Evolutionary conservation across 2,113 vertebrate genomes (phyloP).

Genomic region (Plecotus auritus): DNA sequence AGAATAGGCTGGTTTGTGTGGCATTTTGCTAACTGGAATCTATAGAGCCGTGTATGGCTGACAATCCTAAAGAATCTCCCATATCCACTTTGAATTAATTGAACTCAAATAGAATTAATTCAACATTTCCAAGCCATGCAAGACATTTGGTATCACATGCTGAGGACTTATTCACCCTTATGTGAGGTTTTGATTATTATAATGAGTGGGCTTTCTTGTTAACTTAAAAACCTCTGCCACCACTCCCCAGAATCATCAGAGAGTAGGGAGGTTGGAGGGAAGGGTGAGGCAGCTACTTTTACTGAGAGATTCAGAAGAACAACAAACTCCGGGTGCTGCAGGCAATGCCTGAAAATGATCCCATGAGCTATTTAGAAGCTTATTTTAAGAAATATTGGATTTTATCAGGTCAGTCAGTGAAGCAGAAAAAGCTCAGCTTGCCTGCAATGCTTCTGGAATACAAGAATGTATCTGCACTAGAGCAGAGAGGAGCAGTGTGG

Average conservation of each 20-base stretch:
- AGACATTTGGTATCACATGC: neutral
- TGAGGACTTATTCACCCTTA: neutral
- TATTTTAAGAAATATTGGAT: conserved; percentile 55
- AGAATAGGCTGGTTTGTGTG: neutral
- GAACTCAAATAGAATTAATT: neutral
- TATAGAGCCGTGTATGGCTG: neutral
- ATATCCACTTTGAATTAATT: conserved; percentile 9
- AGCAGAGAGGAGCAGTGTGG: neutral
- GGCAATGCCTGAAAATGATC: conserved; percentile 6
- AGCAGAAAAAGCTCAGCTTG: conserved; percentile 54
- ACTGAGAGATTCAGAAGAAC: conserved; percentile 11
- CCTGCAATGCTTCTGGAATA: conserved; percentile 51
- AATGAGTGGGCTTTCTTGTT: neutral
- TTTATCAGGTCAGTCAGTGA: conserved; percentile 53
- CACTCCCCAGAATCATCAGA: neutral
- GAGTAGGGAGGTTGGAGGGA: neutral
- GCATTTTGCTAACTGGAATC: neutral
- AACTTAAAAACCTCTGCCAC: neutral
- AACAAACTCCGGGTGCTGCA: neutral
- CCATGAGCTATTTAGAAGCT: conserved; percentile 53
- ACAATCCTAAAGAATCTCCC: neutral
- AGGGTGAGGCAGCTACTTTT: neutral
- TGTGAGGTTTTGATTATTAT: neutral
- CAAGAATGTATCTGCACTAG: neutral
- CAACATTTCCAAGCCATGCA: neutral